Conservation (phyloP, 2,888 invertebrate species). For the Axea sp. region DNA sequence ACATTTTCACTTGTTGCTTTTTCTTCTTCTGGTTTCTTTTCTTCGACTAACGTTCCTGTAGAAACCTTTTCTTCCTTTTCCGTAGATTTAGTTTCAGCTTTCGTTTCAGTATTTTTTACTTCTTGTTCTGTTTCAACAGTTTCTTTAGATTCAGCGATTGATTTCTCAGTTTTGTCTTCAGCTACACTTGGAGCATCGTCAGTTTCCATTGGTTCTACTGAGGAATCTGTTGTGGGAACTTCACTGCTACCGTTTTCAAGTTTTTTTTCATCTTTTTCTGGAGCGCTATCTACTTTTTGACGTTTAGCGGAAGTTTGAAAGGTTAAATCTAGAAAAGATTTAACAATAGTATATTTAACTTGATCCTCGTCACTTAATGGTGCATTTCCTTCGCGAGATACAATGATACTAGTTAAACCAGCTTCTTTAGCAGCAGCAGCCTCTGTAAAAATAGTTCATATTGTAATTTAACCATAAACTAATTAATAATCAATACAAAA, state of each 20-base stretch:
- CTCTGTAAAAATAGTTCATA: constrained; percentile 81
- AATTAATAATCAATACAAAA: too few relatives aligned
- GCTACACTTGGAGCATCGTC: constrained; percentile 64
- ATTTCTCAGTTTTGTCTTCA: constrained; percentile 20
- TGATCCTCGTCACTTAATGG: constrained; percentile 83
- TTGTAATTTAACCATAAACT: too few relatives aligned
- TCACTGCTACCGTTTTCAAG: constrained; percentile 34
- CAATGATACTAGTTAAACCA: constrained; percentile 85
- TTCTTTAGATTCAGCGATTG: constrained; percentile 34
- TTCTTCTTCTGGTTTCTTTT: constrained; percentile 14
- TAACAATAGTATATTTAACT: constrained; percentile 81
- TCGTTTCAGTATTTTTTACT: constrained; percentile 43
- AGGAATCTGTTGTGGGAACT: constrained; percentile 9
- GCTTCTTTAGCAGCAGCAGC: constrained; percentile 89
- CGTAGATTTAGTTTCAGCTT: constrained; percentile 38
- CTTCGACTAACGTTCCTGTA: not conserved
- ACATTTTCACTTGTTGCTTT: not conserved
- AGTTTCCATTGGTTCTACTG: constrained; percentile 73
- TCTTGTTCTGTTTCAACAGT: too few relatives aligned
- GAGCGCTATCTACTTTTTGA: constrained; percentile 71
- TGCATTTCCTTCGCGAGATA: constrained; percentile 90
- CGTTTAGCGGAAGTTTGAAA: constrained; percentile 75
- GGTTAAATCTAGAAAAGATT: constrained; percentile 83
- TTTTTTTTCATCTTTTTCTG: constrained; percentile 57
- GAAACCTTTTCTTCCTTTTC: constrained; percentile 52